Conservation (phyloP, 2,888 invertebrate species). For the Augiades crinisus region DNA sequence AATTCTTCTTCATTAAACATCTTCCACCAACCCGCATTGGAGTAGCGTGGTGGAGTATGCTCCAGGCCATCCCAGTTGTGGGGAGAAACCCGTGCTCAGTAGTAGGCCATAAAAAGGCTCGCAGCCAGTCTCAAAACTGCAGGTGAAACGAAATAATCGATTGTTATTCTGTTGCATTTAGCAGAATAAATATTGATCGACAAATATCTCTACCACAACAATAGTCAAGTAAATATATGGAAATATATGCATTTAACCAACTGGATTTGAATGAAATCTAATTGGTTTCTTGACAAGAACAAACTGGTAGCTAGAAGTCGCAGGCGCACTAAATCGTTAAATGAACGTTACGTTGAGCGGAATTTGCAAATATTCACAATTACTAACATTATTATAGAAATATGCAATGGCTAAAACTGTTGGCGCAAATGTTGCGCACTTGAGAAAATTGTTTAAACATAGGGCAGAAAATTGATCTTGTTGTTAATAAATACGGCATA, state of each 20-base stretch:
- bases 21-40: no score
- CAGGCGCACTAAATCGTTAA: not conserved
- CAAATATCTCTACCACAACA: not conserved
- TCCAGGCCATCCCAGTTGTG: no score
- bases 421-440: constrained; percentile 5
- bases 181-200: not conserved
- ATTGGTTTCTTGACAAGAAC: not conserved
- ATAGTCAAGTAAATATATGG: not conserved
- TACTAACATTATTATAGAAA: constrained; percentile 16
- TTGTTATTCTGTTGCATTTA: no score
- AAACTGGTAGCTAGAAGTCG: not conserved
- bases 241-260: not conserved
- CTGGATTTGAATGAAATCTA: not conserved
- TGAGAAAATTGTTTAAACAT: constrained; percentile 13
- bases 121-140: no score
- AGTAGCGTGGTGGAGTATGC: no score
- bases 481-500: not conserved
- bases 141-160: no score
- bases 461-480: constrained; percentile 4
- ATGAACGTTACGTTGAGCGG: constrained; percentile 2
- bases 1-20: no score
- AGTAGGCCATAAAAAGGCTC: no score
- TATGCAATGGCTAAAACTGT: constrained; percentile 2
- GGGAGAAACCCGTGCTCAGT: no score
- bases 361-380: constrained; percentile 9